Evolutionary conservation across 2,797 vertebrate genomes (phyloP), one percentile per base, ranked within the genome.

Genomic region (Chaetodon trifasciatus): DNA sequence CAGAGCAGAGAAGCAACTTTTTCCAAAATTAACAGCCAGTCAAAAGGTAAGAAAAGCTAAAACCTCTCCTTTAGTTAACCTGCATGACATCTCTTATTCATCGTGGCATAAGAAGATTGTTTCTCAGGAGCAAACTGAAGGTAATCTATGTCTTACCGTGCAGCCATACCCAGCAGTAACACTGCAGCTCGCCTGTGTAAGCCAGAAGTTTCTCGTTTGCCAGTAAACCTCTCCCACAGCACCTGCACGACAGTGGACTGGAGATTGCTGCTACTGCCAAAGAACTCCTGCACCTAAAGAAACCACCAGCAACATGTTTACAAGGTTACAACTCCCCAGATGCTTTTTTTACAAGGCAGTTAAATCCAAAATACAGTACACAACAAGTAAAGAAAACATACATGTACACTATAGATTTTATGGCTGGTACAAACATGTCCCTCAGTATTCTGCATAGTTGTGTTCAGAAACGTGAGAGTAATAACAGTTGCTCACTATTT

Each of bases 151-250:
- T 69, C 91, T 94, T 87, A 99, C 98, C 96, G 94, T 89, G 98
- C 95, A 85, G 98, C 97, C 97, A 99, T 98, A 40, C 98, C 98
- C 74, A 99, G 93, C 83, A 99, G 94, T 65, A 97, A 93, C 66
- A 99, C 94, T 0, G 97, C 97, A 39, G 96, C 97, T n/a, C 96
- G 93, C 28, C 94, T 95, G 66, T 97, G 93, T 2, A 97, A 76
- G 0, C 74, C 39, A 0, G 96, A 95, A 7, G 96, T 96, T 23
- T 95, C 95, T 8, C 89, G 94, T 91, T 98, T 99, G 47, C 96
- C 95, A 0, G 97, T 96, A 81, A 98, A 97, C 21, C 86, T 93
- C 68, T 98, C 98, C 98, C 98, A 99, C 3, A 99, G 94, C 78
- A 98, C 92, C 85, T 98, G 97, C 58, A 96, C 94, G 24, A 98